These are phyloP conservation scores for Syrrhaptes paradoxus DNA, from an alignment of 2,113 vertebrate genomes.

Conservation along the genomic window DNA sequence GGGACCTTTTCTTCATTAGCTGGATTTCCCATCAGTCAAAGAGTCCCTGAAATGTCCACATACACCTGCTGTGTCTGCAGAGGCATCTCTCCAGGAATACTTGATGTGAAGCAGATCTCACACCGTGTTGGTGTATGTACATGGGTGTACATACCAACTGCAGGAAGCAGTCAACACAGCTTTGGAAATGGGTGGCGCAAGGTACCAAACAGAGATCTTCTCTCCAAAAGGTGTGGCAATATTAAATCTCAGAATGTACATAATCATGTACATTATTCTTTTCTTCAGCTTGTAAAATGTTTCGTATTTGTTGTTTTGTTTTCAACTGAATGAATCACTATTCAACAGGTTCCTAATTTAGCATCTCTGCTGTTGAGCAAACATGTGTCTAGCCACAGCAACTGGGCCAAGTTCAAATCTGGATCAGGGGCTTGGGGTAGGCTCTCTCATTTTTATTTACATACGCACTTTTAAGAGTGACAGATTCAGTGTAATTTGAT, in stretches of 20 bases:
- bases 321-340: not conserved
- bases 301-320: not conserved
- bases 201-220: not conserved
- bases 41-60: not conserved
- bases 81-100: not conserved
- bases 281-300: not conserved
- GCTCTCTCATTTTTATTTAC: not conserved
- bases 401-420: not conserved
- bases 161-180: not conserved
- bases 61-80: not conserved
- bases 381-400: not conserved
- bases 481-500: not conserved
- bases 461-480: not conserved
- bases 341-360: not conserved
- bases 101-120: not conserved
- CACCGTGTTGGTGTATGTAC: fast-evolving
- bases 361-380: not conserved
- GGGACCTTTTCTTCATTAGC: not conserved
- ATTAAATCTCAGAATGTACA: not conserved
- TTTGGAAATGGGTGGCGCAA: not conserved
- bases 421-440: not conserved
- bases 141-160: fast-evolving
- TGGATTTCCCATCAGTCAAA: not conserved
- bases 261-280: too few species aligned
- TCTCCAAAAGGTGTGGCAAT: not conserved